Evolutionary conservation across 1,140 invertebrate genomes (phyloP), one percentile per base, ranked within the genome.

Genomic region (Drosophila littoralis): DNA sequence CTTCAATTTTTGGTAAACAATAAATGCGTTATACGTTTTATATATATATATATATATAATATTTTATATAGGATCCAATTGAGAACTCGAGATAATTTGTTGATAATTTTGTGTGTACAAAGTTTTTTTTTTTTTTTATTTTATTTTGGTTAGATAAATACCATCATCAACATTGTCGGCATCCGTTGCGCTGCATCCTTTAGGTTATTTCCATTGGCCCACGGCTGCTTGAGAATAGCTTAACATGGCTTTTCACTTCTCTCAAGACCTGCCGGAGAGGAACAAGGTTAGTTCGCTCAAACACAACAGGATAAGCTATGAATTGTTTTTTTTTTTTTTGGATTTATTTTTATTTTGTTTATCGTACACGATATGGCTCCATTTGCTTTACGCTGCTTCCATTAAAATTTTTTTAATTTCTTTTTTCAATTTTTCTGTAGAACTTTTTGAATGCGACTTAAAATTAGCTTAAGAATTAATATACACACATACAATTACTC

Each of bases 231-330:
- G 83, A 88, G 83, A 84, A 81, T 88, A 88, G 79, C 79, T 80
- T 91, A 77, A 36, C 72, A 54, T 75, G 72, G 68, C 73, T 77
- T 82, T 81, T 79, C 67, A 84, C 81, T 89, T 86, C 79, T 90
- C 82, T 91, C 81, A 84, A 90, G 79, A 92, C 92, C 92, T 92
- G 92, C 90, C 90, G 91, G 91, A 92, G 92, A 92, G 92, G 92
- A 92, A 92, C 92, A 92, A 92, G 88, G 81, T 92, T 92, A 92
- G 92, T 92, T 92, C 92, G 69, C 92, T 92, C 91, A 91, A 90
- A 92, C 85, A 84, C 91, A 92, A 92, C 91, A 92, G 91, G 91
- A 92, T 69, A 79, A 83, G 77, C 83, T 79, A 89, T 86, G 81
- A 77, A 86, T 86, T 80, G 67, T 60, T 77, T 82, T 70, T 48